Evolutionary conservation across 2,113 vertebrate genomes (phyloP), one percentile per base, ranked within the genome.

Genomic region (Sylvietta virens): DNA sequence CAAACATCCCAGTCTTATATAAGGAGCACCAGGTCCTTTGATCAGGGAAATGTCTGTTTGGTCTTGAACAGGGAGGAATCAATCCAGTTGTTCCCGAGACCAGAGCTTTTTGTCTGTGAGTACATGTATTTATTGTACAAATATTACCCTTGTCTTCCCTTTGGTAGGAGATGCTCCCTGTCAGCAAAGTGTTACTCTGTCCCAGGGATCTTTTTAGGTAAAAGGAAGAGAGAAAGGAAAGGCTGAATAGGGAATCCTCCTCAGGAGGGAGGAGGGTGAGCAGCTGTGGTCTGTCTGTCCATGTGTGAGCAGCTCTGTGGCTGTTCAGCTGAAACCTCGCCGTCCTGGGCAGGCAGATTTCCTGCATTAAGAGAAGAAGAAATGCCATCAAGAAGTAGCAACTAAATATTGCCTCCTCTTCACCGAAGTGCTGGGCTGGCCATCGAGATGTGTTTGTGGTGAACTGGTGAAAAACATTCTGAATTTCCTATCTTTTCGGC

Each of bases 391-490:
- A 61, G 28, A 61, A 60, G n/a, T 1, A 80, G 31, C 45, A 72
- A 19, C 60, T 24, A 73, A 18, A 15, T 47, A 9, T 14, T 70
- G 39, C 17, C 30, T 4, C 14, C n/a, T 40, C 39, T 80, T 27
- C 50, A 23, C n/a, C 35, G 23, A 31, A 24, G 61, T 20, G 24
- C 7, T 9, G 60, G 50, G 51, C 17, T 10, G 56, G 37, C 60
- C 9, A 1, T 15, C 0, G 0, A 4, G 13, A 24, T 1, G 2
- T 48, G 6, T 17, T 78, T 33, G 39, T 44, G 31, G 28, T n/a
- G 51, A 90, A 51, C 20, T 56, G 20, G 19, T 66, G 47, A 48
- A 64, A 64, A 64, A 1, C 11, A 44, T 30, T 47, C 40, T 80
- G 56, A 64, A 61, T 90, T 86, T 70, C 35, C 50, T 39, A 9